Evolutionary conservation across 2,888 invertebrate genomes (phyloP).

Genomic region (Leptura quadrifasciata): DNA sequence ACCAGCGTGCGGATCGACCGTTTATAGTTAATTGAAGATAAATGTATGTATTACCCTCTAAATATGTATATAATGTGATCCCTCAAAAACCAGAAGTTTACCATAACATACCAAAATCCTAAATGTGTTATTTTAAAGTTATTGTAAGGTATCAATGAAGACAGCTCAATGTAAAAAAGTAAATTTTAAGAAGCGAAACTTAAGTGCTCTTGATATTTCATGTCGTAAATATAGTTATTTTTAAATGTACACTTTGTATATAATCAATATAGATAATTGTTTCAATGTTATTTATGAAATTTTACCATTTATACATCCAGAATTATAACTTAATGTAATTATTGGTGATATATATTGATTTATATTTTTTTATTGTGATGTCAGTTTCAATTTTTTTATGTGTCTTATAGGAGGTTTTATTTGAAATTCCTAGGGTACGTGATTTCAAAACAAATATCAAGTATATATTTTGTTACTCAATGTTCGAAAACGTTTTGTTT

Average conservation of each 20-base stretch:
- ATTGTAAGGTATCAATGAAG: constrained; percentile 67
- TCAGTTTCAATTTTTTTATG: constrained; percentile 33
- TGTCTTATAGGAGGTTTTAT: constrained; percentile 34
- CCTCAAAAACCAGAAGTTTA: constrained; percentile 64
- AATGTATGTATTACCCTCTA: constrained; percentile 44
- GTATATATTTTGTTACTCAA: constrained; percentile 11
- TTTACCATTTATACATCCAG: constrained; percentile 55
- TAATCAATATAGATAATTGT: constrained; percentile 72
- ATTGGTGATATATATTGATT: constrained; percentile 53
- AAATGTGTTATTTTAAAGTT: constrained; percentile 64
- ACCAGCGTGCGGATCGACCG: constrained; percentile 25
- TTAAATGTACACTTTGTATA: constrained; percentile 75
- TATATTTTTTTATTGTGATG: constrained; percentile 43
- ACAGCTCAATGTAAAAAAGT: constrained; percentile 70
- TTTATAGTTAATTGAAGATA: constrained; percentile 43
- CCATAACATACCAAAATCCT: constrained; percentile 71
- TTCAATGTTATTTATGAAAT: constrained; percentile 67
- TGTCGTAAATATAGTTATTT: constrained; percentile 73
- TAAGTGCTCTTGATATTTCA: constrained; percentile 75
- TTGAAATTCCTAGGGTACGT: constrained; percentile 17
- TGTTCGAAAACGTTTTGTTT: not conserved
- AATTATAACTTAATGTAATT: constrained; percentile 52
- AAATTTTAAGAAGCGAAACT: constrained; percentile 73
- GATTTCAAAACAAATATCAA: constrained; percentile 6
- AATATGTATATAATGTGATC: constrained; percentile 59